Evolutionary conservation across 1,140 invertebrate genomes (phyloP).

Genomic region (Drosophila miranda): DNA sequence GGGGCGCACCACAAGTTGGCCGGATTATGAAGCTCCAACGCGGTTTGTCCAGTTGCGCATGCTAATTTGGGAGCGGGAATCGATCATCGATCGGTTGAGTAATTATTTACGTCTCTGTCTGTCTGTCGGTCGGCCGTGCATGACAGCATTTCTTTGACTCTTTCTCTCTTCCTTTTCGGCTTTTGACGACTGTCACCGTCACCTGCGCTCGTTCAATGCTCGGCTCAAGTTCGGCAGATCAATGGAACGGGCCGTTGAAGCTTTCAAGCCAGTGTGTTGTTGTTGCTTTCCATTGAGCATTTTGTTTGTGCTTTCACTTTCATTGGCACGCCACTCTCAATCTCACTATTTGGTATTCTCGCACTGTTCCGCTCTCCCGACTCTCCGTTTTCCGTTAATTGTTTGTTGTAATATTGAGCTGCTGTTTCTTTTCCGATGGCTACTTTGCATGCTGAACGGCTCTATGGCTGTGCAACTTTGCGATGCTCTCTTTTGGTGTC

Average conservation of each 20-base stretch:
- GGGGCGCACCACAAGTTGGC: not conserved
- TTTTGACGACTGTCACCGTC: conserved; percentile 52
- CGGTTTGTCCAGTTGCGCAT: conserved; percentile 60
- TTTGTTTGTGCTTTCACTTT: conserved; percentile 60
- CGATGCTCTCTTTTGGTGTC: conserved; percentile 27
- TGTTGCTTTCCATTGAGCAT: conserved; percentile 10
- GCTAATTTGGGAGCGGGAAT: conserved; percentile 69
- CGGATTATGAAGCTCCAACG: conserved; percentile 30
- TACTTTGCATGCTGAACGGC: conserved; percentile 52
- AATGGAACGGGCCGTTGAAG: conserved; percentile 47
- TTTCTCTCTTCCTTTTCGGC: conserved; percentile 13
- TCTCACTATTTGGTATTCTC: conserved; percentile 33
- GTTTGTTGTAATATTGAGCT: conserved; percentile 31
- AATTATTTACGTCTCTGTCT: conserved; percentile 52
- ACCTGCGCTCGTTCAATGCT: conserved; percentile 47
- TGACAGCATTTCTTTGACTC: conserved; percentile 49
- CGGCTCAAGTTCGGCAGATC: conserved; percentile 57
- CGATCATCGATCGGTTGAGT: conserved; percentile 56
- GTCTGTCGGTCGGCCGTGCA: conserved; percentile 48
- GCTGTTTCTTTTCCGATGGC: conserved; percentile 30
- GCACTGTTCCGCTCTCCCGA: conserved; percentile 17
- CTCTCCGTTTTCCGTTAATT: conserved; percentile 7
- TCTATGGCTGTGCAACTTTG: not conserved
- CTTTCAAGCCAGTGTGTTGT: conserved; percentile 39
- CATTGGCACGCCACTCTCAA: conserved; percentile 28